Evolutionary conservation across 2,888 invertebrate genomes (phyloP), one percentile per base, ranked within the genome.

Genomic region (Eugnorisma glareosa): DNA sequence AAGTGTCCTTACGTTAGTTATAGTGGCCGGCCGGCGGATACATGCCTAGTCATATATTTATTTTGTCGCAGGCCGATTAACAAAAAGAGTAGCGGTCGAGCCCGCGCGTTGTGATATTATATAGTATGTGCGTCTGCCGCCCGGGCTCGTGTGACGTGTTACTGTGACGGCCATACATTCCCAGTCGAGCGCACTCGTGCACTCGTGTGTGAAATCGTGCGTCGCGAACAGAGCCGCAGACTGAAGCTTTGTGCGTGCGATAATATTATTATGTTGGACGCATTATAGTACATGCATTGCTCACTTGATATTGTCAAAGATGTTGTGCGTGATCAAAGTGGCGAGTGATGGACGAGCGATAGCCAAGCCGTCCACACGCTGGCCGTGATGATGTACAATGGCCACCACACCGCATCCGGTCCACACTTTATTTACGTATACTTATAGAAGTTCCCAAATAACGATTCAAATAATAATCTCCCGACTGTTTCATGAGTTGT

Each of bases 1-100:
- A 96, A 96, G 96, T 96, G 96, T 93, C 96, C 96, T 96, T 96
- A 96, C 92, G 89, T 91, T 94, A 94, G 94, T 89, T 92, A 82
- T 92, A 93, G 89, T 91, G 92, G 88, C 90, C 91, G 90, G 84
- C 81, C 83, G 83, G 85, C 83, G 83, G 82, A 85, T 45, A 85
- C 83, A 85, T 86, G 85, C 85, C 86, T 78, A 85, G 85, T 87
- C 87, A 85, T 81, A 83, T 88, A 88, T 88, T 88, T 88, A 88
- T 88, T 86, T 88, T 79, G 85, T 88, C 79, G 61, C 83, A 82
- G 86, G 84, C 82, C 85, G 85, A 84, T 67, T 77, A 61, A 84
- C 86, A 72, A 69, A 81, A 72, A 67, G 72, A 63, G 85, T 73
- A 67, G 83, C 84, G 79, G 84, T 83, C 81, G 85, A 71, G 71